Conservation (phyloP, 2,113 vertebrate species). For the Erpornis zantholeuca region DNA sequence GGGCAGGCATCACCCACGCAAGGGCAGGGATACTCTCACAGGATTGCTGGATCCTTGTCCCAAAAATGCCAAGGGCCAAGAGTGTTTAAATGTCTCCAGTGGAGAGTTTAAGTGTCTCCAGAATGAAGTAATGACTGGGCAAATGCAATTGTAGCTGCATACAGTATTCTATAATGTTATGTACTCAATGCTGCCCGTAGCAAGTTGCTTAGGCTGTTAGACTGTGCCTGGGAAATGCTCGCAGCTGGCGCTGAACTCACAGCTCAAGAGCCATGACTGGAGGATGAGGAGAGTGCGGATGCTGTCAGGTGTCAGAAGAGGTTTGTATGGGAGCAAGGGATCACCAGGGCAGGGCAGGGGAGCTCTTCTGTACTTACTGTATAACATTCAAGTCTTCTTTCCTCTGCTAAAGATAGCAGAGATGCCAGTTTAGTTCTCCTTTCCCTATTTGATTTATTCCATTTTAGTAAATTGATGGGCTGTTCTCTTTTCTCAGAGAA, state of each 20-base stretch:
- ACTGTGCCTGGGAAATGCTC: neutral
- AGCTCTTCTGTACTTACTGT: neutral
- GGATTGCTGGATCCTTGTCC: neutral
- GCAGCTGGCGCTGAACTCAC: neutral
- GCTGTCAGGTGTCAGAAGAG: neutral
- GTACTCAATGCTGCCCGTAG: neutral
- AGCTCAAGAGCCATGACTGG: neutral
- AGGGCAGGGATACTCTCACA: neutral
- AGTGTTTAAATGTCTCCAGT: neutral
- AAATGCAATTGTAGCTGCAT: neutral
- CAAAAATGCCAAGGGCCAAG: fast-evolving
- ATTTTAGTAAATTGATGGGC: neutral
- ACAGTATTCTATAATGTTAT: neutral
- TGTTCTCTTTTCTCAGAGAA: neutral
- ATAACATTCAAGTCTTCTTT: neutral
- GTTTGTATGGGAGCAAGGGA: neutral
- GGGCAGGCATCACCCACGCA: neutral
- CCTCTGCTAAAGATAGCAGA: neutral
- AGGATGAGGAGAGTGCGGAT: neutral
- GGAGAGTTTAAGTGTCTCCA: neutral
- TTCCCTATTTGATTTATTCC: conserved; percentile 2
- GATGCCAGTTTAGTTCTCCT: neutral
- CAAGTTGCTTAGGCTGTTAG: neutral
- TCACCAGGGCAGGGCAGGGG: neutral
- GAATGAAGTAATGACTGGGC: neutral